Evolutionary conservation across 1,140 invertebrate genomes (phyloP), one percentile per base, ranked within the genome.

Genomic region (Hyposmocoma kahamanoa): DNA sequence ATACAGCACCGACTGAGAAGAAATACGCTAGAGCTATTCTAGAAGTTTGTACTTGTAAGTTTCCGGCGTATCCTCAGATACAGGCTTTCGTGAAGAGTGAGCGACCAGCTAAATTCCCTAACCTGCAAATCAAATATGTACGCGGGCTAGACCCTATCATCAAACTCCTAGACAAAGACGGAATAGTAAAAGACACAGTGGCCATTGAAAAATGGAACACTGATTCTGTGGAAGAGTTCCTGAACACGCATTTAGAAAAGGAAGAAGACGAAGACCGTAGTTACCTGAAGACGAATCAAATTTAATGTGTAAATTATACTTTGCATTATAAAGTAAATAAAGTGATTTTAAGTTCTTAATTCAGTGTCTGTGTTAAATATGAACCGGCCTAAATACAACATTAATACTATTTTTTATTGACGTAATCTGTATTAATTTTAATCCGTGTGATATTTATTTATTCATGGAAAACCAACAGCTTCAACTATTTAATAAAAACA

Each of bases 191-290:
- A 79, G 95, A 97, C 72, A 92, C 93, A 38, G 89, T 98, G 2
- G 95, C 96, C 28, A 98, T 98, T 75, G 96, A 97, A 59, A 97
- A 97, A 78, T 99, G 97, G 97, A 95, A 98, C 77, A 98, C 97
- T 4, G 97, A 99, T 72, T 95, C 96, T 9, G 93, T 98, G 0
- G 95, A 97, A 83, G 97, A 98, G 86, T 98, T 98, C 87, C 90
- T 98, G 24, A 92, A 91, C 28, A 95, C 95, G 28, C 93, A 96
- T 90, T 87, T 98, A 52, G 66, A 70, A 17, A 82, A 87, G 38
- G 87, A 88, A 26, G 83, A 88, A 24, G 87, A 88, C 52, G 78
- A 87, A 39, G 87, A 88, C 55, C 63, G 72, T 51, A 85, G 89
- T 71, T 91, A 89, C 80, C 87, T 91, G 66, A 88, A 87, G 74